phyloP scores from a whole-genome alignment of 2,113 vertebrate species.

The Ceyx melanurus region DNA sequence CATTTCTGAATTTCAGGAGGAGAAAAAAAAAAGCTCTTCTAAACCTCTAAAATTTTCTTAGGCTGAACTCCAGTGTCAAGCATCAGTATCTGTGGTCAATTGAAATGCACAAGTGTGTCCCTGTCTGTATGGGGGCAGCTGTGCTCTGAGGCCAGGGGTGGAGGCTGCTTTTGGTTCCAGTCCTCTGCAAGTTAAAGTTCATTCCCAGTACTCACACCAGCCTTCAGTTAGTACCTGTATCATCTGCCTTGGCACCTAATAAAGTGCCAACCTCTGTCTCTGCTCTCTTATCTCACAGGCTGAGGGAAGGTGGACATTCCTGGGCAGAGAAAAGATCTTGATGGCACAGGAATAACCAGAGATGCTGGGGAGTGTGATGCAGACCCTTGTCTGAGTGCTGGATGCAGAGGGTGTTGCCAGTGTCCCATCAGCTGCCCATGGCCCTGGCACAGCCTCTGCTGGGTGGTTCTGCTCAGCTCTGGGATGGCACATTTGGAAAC shows the following conservation, averaged over 20 bases:
- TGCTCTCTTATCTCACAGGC: too few species aligned
- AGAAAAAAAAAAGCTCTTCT: not conserved
- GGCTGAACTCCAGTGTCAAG: not conserved
- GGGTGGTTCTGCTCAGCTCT: not conserved
- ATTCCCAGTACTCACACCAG: not conserved
- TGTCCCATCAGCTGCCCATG: not conserved
- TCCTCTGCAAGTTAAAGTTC: not conserved
- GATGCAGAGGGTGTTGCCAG: fast-evolving
- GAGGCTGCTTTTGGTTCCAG: not conserved
- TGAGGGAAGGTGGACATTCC: not conserved
- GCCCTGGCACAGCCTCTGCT: not conserved
- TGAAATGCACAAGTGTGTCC: not conserved
- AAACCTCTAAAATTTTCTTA: not conserved
- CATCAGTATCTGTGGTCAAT: fast-evolving
- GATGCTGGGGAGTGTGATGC: fast-evolving
- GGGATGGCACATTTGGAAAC: not conserved
- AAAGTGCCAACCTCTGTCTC: fast-evolving
- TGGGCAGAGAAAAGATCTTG: not conserved
- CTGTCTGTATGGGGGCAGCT: not conserved
- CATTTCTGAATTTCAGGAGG: not conserved
- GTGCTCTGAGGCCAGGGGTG: not conserved
- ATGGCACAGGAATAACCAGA: not conserved
- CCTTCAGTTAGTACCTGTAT: not conserved
- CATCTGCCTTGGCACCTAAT: not conserved
- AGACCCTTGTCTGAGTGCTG: fast-evolving